Conservation (phyloP, 2,888 invertebrate species). For the Hipparchia semele region DNA sequence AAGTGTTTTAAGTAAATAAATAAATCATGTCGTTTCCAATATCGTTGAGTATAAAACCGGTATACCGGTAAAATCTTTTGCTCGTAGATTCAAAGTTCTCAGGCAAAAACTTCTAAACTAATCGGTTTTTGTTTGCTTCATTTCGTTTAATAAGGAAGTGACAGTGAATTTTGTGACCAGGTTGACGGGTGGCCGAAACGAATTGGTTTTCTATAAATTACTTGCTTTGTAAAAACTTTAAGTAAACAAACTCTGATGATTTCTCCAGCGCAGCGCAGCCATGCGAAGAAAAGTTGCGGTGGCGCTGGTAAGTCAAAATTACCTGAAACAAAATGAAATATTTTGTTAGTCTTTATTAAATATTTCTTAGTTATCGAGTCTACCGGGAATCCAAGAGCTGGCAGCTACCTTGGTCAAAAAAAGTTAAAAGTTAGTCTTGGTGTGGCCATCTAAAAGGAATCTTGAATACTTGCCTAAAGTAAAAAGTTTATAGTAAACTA, state of each 20-base stretch:
- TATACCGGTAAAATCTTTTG: constrained; percentile 20
- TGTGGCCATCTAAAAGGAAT: too few relatives aligned
- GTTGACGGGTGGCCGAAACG: not conserved
- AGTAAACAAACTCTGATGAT: constrained; percentile 7
- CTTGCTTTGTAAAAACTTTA: not conserved
- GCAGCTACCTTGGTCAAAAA: too few relatives aligned
- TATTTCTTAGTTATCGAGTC: too few relatives aligned
- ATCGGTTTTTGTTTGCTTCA: constrained; percentile 18
- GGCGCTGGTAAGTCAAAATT: not conserved
- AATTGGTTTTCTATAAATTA: not conserved
- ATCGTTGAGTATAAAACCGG: constrained; percentile 1
- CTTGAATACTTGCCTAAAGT: too few relatives aligned
- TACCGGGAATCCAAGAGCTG: too few relatives aligned
- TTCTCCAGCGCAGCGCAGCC: not conserved
- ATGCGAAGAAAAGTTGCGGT: not conserved
- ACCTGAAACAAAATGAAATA: constrained; percentile 16
- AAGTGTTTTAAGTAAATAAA: too few relatives aligned
- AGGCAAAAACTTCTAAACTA: constrained; percentile 14
- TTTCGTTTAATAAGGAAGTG: constrained; percentile 19
- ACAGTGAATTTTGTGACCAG: constrained; percentile 1
- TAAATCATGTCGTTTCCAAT: not conserved
- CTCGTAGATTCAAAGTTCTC: constrained; percentile 9
- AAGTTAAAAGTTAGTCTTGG: too few relatives aligned
- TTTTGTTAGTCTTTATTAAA: not conserved
- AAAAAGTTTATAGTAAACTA: too few relatives aligned